phyloP scores from a whole-genome alignment of 1,140 invertebrate species.

The Phenacoccus solenopsis region DNA sequence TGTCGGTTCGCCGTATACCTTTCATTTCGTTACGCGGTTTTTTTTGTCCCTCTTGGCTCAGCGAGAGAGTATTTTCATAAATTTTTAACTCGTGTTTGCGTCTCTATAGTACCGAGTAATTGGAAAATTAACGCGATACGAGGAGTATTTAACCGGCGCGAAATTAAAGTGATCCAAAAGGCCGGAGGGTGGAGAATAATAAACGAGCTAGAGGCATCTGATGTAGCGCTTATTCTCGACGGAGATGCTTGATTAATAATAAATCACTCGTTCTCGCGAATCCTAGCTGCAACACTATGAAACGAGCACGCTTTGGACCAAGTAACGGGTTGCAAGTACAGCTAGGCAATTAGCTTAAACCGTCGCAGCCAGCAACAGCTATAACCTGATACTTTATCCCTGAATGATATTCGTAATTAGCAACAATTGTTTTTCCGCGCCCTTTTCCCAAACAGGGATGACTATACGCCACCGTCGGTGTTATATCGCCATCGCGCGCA shows the following conservation, averaged over 20 bases:
- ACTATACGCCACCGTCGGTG: not conserved
- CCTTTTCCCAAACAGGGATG: not conserved
- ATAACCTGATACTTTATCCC: slow-evolving; percentile 3
- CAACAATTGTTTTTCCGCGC: slow-evolving; percentile 8
- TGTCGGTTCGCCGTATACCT: not conserved
- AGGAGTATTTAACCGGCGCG: too few relatives aligned
- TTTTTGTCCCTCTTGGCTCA: not conserved
- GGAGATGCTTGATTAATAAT: slow-evolving; percentile 11
- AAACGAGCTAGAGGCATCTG: slow-evolving; percentile 1
- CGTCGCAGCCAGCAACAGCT: not conserved
- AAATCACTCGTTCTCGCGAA: not conserved
- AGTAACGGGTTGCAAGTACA: not conserved
- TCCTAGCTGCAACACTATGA: not conserved
- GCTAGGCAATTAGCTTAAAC: slow-evolving; percentile 6
- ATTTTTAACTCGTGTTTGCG: not conserved
- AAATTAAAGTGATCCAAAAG: not conserved
- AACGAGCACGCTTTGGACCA: not conserved
- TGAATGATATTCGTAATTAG: slow-evolving; percentile 1
- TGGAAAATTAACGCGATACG: not conserved
- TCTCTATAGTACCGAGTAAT: not conserved
- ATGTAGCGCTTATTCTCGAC: not conserved
- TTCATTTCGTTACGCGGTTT: not conserved
- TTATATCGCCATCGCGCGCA: not conserved
- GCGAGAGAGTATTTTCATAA: not conserved
- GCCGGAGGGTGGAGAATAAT: not conserved